These are phyloP conservation scores for Podotricha telesiphe DNA, from an alignment of 2,888 invertebrate species.

Conservation along the genomic window DNA sequence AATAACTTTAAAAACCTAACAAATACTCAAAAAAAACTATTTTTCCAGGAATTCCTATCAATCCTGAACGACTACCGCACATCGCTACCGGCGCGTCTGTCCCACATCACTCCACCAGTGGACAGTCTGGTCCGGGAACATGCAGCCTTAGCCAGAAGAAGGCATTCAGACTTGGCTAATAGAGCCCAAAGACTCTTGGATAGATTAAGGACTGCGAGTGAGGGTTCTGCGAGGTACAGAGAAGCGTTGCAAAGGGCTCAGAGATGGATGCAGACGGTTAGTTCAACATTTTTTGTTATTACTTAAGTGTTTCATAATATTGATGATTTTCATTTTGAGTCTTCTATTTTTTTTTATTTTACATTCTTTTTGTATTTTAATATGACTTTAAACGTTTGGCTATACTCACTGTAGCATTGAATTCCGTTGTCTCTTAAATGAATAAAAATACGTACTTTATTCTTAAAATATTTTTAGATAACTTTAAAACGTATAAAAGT, in stretches of 20 bases:
- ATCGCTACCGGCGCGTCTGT: slow-evolving; percentile 90
- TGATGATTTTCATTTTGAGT: no score
- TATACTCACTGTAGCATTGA: no score
- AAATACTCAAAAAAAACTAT: no score
- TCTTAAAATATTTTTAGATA: no score
- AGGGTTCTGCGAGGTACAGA: slow-evolving; percentile 84
- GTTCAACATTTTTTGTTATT: slow-evolving; percentile 41
- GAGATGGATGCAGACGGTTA: slow-evolving; percentile 89
- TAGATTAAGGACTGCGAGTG: slow-evolving; percentile 89
- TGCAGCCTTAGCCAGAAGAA: slow-evolving; percentile 89
- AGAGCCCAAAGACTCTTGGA: slow-evolving; percentile 93
- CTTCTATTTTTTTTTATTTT: no score
- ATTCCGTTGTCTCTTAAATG: no score
- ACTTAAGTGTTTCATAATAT: no score
- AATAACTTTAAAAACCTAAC: no score
- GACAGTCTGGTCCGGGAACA: slow-evolving; percentile 90
- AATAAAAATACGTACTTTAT: no score
- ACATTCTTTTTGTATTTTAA: no score
- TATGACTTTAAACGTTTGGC: no score
- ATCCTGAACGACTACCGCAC: slow-evolving; percentile 94
- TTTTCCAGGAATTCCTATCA: slow-evolving; percentile 88
- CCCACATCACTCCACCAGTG: slow-evolving; percentile 88
- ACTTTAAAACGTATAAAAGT: no score
- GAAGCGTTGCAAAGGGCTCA: slow-evolving; percentile 92
- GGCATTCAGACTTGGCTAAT: slow-evolving; percentile 91